These are phyloP conservation scores for Hirtodrosophila confusa DNA, from an alignment of 2,888 invertebrate genomes.

Conservation along the genomic window DNA sequence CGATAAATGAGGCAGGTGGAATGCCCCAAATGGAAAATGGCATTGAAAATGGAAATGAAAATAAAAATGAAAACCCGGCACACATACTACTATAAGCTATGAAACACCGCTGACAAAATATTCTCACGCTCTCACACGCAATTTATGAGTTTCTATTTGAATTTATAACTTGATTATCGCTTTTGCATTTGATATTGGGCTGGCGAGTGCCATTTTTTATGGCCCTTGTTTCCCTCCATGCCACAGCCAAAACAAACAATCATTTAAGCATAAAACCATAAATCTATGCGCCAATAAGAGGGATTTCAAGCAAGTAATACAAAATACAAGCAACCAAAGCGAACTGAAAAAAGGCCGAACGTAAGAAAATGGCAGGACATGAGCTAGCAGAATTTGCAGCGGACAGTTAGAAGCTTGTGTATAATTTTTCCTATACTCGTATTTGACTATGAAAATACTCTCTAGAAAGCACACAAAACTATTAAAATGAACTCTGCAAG, in stretches of 20 bases:
- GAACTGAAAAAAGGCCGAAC: not conserved
- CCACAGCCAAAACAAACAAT: conserved; percentile 45
- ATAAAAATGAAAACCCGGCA: not conserved
- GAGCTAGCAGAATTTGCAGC: conserved; percentile 40
- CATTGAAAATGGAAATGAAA: not conserved
- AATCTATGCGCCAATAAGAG: conserved; percentile 63
- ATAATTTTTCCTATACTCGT: not conserved
- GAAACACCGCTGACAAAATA: conserved; percentile 6
- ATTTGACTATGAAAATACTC: conserved; percentile 18
- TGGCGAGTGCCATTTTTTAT: conserved; percentile 17
- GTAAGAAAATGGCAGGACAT: conserved; percentile 15
- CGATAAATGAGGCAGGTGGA: conserved; percentile 21
- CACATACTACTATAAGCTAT: conserved; percentile 1
- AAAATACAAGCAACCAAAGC: conserved; percentile 28
- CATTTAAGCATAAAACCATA: conserved; percentile 69
- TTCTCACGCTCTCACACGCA: conserved; percentile 21
- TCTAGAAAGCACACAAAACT: not conserved
- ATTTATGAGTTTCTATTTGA: conserved; percentile 65
- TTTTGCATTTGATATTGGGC: conserved; percentile 48
- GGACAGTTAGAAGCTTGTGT: conserved; percentile 11
- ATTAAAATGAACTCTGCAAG: no score
- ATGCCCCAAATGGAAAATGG: conserved; percentile 7
- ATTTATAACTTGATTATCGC: conserved; percentile 72
- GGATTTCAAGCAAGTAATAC: conserved; percentile 42
- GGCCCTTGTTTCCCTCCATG: conserved; percentile 6